Base-by-base conservation (phyloP, 1,140 invertebrate genomes). In the Paralvinella palmiformis region DNA sequence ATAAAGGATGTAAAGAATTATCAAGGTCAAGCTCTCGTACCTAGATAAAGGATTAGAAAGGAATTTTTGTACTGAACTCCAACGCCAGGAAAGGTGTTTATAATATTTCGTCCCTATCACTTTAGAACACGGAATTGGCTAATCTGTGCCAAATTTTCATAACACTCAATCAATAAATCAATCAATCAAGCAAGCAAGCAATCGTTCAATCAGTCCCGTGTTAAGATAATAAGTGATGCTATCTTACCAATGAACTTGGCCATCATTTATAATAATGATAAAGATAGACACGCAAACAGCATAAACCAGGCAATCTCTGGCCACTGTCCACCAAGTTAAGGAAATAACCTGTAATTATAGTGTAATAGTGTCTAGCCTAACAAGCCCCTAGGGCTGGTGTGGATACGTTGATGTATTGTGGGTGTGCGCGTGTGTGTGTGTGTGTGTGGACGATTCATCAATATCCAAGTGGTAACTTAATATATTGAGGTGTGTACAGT, bases 291-390 rank as follows among this genome's bases (percentile, higher is more conserved):
- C 85, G 73, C 90, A 92, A 73, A 89, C 84, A 78, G 91, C 94
- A 83, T 98, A 98, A 84, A 96, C 96, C 69, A 89, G 88, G 78
- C 93, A 94, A 84, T 96, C 93, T 73, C 93, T 88, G 82, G 96
- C 94, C 59, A 96, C 83, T 63, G 93, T 93, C 93, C 76, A 78
- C 76, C 76, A 78, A 10, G 76, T 77, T 37, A 78, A 63, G 4
- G 63, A 41, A 33, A 77, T 66, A 22, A 76, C 67, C 1, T 67
- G 5, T 45, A 22, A 17, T 33, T 10, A 41, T 41, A 41, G 10
- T 41, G 10, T 41, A 41, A 41, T n/a, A 41, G 10, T 41, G n/a
- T n/a, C 10, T n/a, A 10, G 37, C n/a, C 37, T 41, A 10, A 10
- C 37, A 41, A 10, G n/a, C n/a, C n/a, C 10, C 10, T 41, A 41